Evolutionary conservation across 2,797 vertebrate species (phyloP), one percentile per base, ranked within the genome.

Genomic region (Buceros bicornis): DNA sequence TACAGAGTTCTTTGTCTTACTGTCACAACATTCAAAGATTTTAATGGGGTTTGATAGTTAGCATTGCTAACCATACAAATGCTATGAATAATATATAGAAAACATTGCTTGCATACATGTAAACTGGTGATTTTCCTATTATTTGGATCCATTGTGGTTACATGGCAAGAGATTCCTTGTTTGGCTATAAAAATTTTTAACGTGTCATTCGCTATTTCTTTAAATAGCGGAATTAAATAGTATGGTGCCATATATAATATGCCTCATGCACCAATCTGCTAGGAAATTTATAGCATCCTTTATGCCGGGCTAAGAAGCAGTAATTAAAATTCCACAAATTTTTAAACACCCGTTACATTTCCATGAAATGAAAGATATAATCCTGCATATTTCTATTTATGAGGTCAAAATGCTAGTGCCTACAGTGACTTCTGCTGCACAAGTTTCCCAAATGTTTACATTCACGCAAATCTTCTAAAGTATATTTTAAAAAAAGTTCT

Each of bases 371-470:
- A 50, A 88, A 95, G 65, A 60, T 35, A 69, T 70, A 85, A 82
- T 69, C 56, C 67, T 57, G 29, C 53, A 31, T 33, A 64, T 31
- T 85, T 89, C 92, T 87, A 87, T 93, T 95, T 92, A 86, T 11
- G 10, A 82, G 74, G 83, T 96, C 88, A 96, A 81, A 96, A 97
- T 96, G 87, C 94, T 94, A 96, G 56, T 90, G 89, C 93, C 92
- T 94, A 69, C 83, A 94, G 47, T 95, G 96, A 96, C 67, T 97
- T 97, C 91, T 89, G 73, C 93, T 92, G 91, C 95, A 97, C 84
- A 74, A 93, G 21, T 97, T 97, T 91, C 85, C 79, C 80, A 90
- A 82, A 79, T 90, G 97, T 98, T 98, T 98, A 98, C 97, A 98
- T 95, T 97, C 96, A 97, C 88, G 95, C 5, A 78, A 94, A 84